Conservation (phyloP, 2,113 vertebrate genomes). For the Casuarius casuarius region DNA sequence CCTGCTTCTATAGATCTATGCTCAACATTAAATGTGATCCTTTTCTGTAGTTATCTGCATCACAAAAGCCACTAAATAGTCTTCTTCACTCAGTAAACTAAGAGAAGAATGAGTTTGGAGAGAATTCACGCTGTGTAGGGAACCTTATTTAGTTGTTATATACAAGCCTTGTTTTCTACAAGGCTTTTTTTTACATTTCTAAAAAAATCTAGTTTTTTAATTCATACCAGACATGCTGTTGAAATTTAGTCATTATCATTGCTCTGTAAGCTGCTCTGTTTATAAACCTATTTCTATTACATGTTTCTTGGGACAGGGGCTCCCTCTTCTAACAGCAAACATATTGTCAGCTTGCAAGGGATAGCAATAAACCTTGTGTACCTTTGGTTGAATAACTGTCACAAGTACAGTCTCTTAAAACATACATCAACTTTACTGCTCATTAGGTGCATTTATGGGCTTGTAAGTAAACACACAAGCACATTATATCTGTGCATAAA, state of each 20-base stretch:
- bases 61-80: not conserved
- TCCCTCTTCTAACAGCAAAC: not conserved
- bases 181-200: not conserved
- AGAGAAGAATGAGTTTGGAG: not conserved
- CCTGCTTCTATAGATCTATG: not conserved
- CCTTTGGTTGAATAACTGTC: not conserved
- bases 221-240: not conserved
- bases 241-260: not conserved
- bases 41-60: not conserved
- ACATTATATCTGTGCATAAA: not conserved
- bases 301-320: not conserved
- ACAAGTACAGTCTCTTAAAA: not conserved
- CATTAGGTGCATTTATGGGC: rapidly evolving
- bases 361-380: not conserved
- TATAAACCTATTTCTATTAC: not conserved
- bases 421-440: not conserved
- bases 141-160: not conserved
- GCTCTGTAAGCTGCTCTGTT: not conserved
- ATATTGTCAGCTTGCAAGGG: not conserved
- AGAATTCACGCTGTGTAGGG: rapidly evolving
- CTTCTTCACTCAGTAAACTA: not conserved
- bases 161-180: not conserved
- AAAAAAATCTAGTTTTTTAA: not conserved
- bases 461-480: not conserved
- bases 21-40: not conserved